Evolutionary conservation across 2,113 vertebrate species (phyloP).

Genomic region (Eudyptes chrysolophus): DNA sequence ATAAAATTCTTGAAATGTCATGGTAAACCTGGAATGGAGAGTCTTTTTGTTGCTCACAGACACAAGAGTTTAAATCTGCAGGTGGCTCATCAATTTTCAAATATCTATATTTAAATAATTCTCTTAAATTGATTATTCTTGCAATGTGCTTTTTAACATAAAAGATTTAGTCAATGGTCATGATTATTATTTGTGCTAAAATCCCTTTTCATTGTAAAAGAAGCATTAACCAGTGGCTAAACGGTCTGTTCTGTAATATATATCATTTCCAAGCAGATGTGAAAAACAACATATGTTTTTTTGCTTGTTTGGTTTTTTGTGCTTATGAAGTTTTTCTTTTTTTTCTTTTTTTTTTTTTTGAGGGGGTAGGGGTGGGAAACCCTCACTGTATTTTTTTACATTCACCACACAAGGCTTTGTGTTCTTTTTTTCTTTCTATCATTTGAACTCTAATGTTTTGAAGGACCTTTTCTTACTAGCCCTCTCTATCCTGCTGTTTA

Average conservation of each 20-base stretch:
- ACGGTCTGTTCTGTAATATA: neutral
- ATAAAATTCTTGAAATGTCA: neutral
- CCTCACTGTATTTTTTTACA: neutral
- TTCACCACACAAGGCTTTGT: neutral
- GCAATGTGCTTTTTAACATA: neutral
- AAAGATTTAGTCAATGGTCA: neutral
- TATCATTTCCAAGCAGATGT: neutral
- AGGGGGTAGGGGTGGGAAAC: too few relatives aligned
- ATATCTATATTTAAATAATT: neutral
- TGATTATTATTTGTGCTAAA: neutral
- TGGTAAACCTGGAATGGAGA: neutral
- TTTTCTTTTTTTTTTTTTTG: neutral
- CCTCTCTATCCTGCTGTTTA: neutral
- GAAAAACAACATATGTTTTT: accelerated
- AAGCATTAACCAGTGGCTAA: neutral
- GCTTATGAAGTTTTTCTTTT: neutral
- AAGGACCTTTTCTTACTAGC: neutral
- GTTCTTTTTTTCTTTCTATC: neutral
- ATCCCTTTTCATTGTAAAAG: neutral
- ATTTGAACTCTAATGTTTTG: neutral
- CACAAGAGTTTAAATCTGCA: neutral
- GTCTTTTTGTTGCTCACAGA: neutral
- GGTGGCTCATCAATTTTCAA: neutral
- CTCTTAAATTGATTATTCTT: neutral
- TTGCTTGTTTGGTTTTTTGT: neutral